A percentile compares a stretch with the other conserved stretches of the same genome.
phyloP scores from a whole-genome alignment of 2,888 invertebrate species.

The Macaria notata region DNA sequence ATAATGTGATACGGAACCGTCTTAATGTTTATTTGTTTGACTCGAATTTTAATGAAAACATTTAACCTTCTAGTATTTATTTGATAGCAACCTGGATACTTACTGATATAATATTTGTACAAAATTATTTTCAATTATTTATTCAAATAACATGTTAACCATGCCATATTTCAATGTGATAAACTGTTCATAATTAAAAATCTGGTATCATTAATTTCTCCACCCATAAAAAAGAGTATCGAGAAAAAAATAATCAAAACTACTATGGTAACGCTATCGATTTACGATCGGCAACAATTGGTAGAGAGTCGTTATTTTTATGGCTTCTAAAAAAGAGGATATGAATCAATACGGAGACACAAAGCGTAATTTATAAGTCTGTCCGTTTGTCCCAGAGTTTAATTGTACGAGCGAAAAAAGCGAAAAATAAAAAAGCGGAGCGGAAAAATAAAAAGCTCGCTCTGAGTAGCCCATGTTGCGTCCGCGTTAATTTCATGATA shows the following conservation, averaged over 20 bases:
- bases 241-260: conserved; percentile 48
- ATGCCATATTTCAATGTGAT: no score
- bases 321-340: conserved; percentile 69
- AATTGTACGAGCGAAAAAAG: conserved; percentile 56
- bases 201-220: conserved; percentile 6
- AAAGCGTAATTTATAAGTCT: conserved; percentile 69
- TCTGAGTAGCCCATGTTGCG: conserved; percentile 43
- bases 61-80: conserved; percentile 11
- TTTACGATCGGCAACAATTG: conserved; percentile 66
- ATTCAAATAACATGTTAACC: not conserved
- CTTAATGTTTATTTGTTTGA: conserved; percentile 78
- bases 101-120: no score
- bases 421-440: conserved; percentile 37
- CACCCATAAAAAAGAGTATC: conserved; percentile 23
- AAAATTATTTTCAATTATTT: no score
- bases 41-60: conserved; percentile 66
- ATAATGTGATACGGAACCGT: conserved; percentile 72
- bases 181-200: conserved; percentile 6
- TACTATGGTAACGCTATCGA: conserved; percentile 52
- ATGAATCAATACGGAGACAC: conserved; percentile 67
- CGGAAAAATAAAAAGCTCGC: conserved; percentile 12
- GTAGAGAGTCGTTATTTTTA: conserved; percentile 75
- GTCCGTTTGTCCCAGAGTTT: conserved; percentile 54
- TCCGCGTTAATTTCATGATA: conserved; percentile 59
- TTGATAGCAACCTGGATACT: no score